Percentiles rank a stretch among this genome's conserved stretches.
These are phyloP conservation scores for Salticus scenicus DNA, from an alignment of 2,888 invertebrate genomes.

Conservation along the genomic window DNA sequence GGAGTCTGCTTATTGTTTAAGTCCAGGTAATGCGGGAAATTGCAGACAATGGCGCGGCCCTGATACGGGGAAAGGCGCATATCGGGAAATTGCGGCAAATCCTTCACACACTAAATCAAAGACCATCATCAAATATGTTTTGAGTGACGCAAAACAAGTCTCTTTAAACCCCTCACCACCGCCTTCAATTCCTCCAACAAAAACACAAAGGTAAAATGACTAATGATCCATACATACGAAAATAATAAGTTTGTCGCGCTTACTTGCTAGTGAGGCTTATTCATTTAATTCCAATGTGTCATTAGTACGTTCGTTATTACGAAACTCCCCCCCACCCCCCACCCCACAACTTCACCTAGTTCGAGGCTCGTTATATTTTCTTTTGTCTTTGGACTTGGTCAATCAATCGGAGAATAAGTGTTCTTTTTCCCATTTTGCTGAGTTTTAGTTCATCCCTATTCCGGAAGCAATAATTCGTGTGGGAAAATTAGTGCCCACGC, in stretches of 20 bases:
- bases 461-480: slow-evolving; percentile 66
- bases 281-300: slow-evolving; percentile 55
- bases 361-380: slow-evolving; percentile 52
- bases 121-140: slow-evolving; percentile 40
- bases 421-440: slow-evolving; percentile 65
- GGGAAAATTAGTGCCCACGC: slow-evolving; percentile 61
- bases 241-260: slow-evolving; percentile 69
- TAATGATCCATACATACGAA: slow-evolving; percentile 60
- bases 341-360: background rate
- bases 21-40: slow-evolving; percentile 58
- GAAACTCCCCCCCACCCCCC: background rate
- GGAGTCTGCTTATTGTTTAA: slow-evolving; percentile 62
- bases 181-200: slow-evolving; percentile 44
- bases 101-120: slow-evolving; percentile 41
- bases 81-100: slow-evolving; percentile 35
- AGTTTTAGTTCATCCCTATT: slow-evolving; percentile 48
- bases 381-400: slow-evolving; percentile 65
- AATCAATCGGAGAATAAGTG: slow-evolving; percentile 63
- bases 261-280: slow-evolving; percentile 36
- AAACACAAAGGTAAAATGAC: slow-evolving; percentile 65
- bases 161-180: slow-evolving; percentile 23
- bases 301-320: slow-evolving; percentile 46
- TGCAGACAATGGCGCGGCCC: slow-evolving; percentile 25
- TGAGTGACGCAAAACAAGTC: slow-evolving; percentile 66
- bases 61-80: slow-evolving; percentile 32